Base-by-base conservation (phyloP, 2,113 vertebrate species). In the Myocastor coypus region DNA sequence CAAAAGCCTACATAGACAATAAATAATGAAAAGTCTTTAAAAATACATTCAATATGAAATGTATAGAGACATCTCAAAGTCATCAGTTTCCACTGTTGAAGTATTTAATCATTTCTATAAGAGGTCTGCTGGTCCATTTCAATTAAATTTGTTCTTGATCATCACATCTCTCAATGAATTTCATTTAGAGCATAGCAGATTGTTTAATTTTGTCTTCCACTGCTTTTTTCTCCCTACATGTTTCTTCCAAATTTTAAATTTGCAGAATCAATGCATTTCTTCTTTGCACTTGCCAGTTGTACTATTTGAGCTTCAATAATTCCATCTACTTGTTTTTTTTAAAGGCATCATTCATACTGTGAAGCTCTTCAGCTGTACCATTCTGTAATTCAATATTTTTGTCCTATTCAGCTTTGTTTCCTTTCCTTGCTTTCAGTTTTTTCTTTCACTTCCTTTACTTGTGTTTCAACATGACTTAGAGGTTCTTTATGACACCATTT, bases 401-500 rank as follows among this genome's bases (percentile, higher is more conserved):
- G 91, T 99, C 98, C 97, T 98, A 99, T 97, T 99, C 99, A 50
- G 99, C 99, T 96, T 98, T 98, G 98, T 63, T 98, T 97, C 88
- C 92, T 98, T 97, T 99, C 99, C 97, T 99, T 99, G 88, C 98
- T 98, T 98, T 99, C 99, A 82, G 99, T 99, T 87, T 97, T 98
- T 91, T 99, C 99, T 98, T 99, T 99, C 98, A 99, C 99, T 95
- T 99, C 98, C 96, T 99, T 99, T 96, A 99, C 99, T 97, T 99
- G 99, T 88, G 97, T 97, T 98, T 99, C 99, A 97, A 99, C 98
- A n/a, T 97, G 98, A 96, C 98, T 98, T 61, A 99, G 98, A 34
- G 99, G 98, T 68, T 99, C 99, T 98, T 99, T 99, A 94, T 99
- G 99, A 96, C 99, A 98, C 99, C 99, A 99, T 97, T 99, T 99